These are phyloP conservation scores for Gallinago paraguaiae DNA, from an alignment of 2,113 vertebrate species.

Conservation along the genomic window DNA sequence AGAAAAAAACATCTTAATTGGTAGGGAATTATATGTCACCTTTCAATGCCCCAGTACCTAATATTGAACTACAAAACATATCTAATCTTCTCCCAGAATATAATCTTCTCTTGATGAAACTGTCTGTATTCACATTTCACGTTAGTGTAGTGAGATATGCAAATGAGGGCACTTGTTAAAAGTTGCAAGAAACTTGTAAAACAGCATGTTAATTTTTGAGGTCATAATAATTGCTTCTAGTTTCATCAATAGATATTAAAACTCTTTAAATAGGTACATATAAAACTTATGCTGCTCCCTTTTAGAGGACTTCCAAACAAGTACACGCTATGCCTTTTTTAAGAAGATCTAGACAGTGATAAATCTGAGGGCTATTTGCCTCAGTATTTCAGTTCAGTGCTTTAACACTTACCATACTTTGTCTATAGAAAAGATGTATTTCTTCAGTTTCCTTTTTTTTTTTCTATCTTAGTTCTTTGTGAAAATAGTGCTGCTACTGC, in stretches of 20 bases:
- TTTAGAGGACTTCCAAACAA: neutral
- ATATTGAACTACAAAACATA: neutral
- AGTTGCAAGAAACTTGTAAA: neutral
- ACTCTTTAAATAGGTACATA: neutral
- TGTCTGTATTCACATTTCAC: neutral
- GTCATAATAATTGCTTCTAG: neutral
- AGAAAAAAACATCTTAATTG: neutral
- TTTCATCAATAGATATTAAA: neutral
- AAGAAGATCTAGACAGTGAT: neutral
- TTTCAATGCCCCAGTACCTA: neutral
- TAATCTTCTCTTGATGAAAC: neutral
- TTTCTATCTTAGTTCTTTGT: neutral
- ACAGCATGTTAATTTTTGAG: neutral
- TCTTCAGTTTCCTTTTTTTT: neutral
- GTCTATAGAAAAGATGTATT: neutral
- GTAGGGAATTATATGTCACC: neutral
- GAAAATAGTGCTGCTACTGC: neutral
- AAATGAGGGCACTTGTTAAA: conserved; percentile 13
- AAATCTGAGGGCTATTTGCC: neutral
- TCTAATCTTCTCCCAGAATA: neutral
- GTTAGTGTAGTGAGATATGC: neutral
- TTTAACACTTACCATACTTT: neutral
- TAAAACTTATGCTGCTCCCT: neutral
- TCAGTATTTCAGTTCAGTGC: neutral
- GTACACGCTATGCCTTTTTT: neutral